These are phyloP conservation scores for Anguilla pacifica DNA, from an alignment of 2,797 vertebrate genomes.

Conservation along the genomic window DNA sequence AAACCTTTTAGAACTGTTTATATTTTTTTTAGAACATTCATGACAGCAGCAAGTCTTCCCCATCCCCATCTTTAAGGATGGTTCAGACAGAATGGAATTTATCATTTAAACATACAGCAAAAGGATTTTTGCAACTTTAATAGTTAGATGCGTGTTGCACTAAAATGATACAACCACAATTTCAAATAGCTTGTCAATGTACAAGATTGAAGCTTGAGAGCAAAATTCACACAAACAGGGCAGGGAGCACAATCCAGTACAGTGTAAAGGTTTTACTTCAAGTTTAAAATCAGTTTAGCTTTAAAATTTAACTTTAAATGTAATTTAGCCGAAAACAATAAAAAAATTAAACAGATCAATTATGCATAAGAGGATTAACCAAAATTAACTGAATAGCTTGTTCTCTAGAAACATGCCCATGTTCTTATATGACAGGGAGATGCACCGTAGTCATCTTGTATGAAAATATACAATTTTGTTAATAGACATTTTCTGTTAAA, in stretches of 20 bases:
- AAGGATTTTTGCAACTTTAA: not conserved
- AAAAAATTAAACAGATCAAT: not conserved
- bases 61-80: not conserved
- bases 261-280: not conserved
- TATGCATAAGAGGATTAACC: not conserved
- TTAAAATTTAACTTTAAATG: not conserved
- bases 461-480: slow-evolving; percentile 7
- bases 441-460: not conserved
- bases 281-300: not conserved
- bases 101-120: not conserved
- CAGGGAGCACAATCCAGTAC: not conserved
- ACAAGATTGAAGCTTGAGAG: not conserved
- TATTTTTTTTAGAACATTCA: not conserved
- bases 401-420: not conserved
- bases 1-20: not conserved
- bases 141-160: not conserved
- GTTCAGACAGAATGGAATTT: not conserved
- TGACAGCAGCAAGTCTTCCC: not conserved
- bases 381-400: not conserved
- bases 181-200: not conserved
- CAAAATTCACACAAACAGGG: not conserved
- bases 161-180: slow-evolving; percentile 3
- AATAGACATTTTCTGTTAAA: not conserved
- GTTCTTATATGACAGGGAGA: not conserved
- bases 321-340: not conserved